These are phyloP conservation scores for Lacerta bilineata DNA, from an alignment of 2,797 vertebrate species.

Conservation along the genomic window DNA sequence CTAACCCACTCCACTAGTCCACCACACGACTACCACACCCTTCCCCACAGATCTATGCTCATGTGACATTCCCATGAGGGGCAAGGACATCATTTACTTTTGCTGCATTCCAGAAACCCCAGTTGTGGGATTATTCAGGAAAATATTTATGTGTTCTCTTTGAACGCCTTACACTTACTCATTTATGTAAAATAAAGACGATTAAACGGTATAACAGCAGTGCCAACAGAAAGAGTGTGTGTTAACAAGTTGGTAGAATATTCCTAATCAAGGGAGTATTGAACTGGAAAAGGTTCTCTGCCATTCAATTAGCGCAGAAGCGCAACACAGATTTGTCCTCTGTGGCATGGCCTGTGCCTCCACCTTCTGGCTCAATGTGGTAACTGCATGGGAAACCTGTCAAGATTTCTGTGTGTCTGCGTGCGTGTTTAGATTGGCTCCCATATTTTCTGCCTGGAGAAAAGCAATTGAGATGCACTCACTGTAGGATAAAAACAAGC, in stretches of 20 bases:
- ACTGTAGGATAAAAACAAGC: background rate
- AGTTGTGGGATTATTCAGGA: background rate
- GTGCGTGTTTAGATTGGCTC: background rate
- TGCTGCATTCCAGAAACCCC: background rate
- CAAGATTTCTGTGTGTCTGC: background rate
- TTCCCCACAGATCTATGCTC: background rate
- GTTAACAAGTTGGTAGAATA: background rate
- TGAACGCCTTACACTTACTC: background rate
- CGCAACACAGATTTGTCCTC: background rate
- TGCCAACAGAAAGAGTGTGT: background rate
- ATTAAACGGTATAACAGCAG: no score
- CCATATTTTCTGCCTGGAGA: constrained; percentile 36
- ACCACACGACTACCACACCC: background rate
- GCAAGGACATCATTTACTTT: background rate
- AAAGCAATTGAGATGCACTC: constrained; percentile 34
- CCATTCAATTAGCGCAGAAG: background rate
- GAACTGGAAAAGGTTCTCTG: background rate
- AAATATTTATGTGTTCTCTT: background rate
- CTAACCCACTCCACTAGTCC: background rate
- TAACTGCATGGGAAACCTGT: constrained; percentile 50
- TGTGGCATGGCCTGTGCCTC: constrained; percentile 77
- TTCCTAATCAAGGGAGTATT: background rate
- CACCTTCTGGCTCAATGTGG: constrained; percentile 75
- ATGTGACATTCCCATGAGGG: background rate
- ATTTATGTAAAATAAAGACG: background rate